Evolutionary conservation across 92 coral and sea anemone genomes (phyloP).

Genomic region (Porites cylindrica): DNA sequence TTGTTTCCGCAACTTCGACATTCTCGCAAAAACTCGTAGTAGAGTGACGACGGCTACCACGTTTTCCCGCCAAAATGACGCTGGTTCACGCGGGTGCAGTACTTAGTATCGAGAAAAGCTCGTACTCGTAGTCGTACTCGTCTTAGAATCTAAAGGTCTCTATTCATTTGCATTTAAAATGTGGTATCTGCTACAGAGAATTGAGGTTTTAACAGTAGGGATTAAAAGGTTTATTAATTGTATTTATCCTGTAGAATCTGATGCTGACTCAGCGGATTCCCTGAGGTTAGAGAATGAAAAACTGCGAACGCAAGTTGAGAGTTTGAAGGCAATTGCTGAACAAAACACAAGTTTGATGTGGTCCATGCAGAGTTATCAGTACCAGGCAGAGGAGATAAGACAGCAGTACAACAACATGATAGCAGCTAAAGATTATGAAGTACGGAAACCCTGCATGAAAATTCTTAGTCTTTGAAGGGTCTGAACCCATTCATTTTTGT

Average conservation of each 20-base stretch:
- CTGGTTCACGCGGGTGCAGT: too few species aligned
- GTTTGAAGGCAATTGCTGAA: conserved; percentile 83
- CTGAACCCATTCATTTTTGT: not conserved
- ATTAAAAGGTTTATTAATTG: not conserved
- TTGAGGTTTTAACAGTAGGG: not conserved
- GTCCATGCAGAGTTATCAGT: conserved; percentile 84
- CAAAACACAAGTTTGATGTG: conserved; percentile 84
- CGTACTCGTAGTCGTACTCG: too few species aligned
- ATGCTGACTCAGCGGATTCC: conserved; percentile 31
- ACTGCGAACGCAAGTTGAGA: conserved; percentile 74
- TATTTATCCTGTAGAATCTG: conserved; percentile 19
- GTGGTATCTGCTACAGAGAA: too few species aligned
- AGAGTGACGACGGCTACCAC: too few species aligned
- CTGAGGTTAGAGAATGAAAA: conserved; percentile 77
- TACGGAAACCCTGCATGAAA: not conserved
- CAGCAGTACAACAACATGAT: conserved; percentile 69
- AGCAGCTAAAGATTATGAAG: conserved; percentile 75
- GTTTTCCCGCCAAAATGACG: too few species aligned
- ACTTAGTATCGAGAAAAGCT: too few species aligned
- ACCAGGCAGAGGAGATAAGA: conserved; percentile 68
- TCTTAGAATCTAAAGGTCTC: too few species aligned
- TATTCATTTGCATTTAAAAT: too few species aligned
- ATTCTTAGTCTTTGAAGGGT: not conserved
- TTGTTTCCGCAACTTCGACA: too few species aligned
- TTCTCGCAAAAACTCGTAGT: too few species aligned